Conservation (phyloP, 2,113 vertebrate genomes). For the Romanogobio albipinnatus region DNA sequence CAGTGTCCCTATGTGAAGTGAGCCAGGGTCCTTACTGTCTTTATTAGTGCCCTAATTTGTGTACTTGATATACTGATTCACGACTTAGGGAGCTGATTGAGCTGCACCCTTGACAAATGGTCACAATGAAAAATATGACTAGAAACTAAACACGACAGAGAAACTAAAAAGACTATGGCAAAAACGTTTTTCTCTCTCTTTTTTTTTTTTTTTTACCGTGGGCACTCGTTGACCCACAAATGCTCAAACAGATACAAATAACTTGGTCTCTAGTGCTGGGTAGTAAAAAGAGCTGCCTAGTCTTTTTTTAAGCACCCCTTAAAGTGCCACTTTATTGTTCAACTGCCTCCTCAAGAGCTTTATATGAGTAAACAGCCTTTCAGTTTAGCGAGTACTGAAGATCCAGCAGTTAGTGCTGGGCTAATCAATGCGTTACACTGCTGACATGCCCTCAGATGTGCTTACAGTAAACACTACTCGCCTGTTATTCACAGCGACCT, state of each 20-base stretch:
- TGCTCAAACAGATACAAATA: neutral
- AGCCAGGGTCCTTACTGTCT: no score
- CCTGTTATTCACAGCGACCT: slow-evolving; percentile 23
- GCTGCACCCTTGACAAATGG: no score
- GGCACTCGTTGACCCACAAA: neutral
- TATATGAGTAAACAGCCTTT: neutral
- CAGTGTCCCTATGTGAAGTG: no score
- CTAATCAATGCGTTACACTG: slow-evolving; percentile 22
- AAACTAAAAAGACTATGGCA: no score
- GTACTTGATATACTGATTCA: no score
- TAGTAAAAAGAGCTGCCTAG: neutral
- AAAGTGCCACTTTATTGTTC: neutral
- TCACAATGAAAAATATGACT: no score
- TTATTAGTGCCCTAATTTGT: no score
- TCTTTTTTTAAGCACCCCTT: slow-evolving; percentile 1
- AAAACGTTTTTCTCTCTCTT: neutral
- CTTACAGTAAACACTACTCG: slow-evolving; percentile 23
- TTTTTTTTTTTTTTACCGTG: neutral
- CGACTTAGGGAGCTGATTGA: no score
- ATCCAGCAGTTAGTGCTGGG: slow-evolving; percentile 23
- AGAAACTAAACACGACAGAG: no score
- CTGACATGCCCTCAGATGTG: slow-evolving; percentile 19
- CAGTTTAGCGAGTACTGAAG: neutral
- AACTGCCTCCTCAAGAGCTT: neutral
- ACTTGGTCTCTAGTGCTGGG: neutral